phyloP scores from a whole-genome alignment of 2,888 invertebrate genomes.

The Carterocephalus palaemon region DNA sequence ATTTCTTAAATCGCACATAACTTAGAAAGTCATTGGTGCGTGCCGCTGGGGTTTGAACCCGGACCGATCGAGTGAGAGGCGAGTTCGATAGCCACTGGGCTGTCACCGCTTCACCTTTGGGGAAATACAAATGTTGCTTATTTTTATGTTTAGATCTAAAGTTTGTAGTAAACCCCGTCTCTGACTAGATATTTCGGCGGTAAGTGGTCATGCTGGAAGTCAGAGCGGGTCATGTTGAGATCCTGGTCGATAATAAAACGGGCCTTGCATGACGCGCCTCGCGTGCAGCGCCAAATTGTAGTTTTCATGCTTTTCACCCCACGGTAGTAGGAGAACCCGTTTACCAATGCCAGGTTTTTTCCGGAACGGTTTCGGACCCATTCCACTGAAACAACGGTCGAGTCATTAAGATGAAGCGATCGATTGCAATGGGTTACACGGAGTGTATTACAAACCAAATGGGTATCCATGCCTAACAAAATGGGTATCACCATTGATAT shows the following conservation, averaged over 20 bases:
- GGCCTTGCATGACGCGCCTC: constrained; percentile 31
- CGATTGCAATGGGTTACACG: too few relatives aligned
- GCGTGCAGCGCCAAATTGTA: constrained; percentile 34
- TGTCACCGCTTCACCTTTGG: too few relatives aligned
- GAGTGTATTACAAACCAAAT: too few relatives aligned
- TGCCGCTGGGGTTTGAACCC: too few relatives aligned
- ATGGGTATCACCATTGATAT: too few relatives aligned
- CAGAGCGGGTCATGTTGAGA: constrained; percentile 12
- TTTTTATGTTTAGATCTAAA: constrained; percentile 22
- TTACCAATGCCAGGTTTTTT: constrained; percentile 36
- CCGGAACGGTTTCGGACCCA: constrained; percentile 37
- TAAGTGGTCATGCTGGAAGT: constrained; percentile 32
- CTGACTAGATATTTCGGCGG: constrained; percentile 30
- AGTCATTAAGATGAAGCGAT: constrained; percentile 11
- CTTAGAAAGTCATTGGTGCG: too few relatives aligned
- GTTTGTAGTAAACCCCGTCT: constrained; percentile 31
- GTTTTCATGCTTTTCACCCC: constrained; percentile 21
- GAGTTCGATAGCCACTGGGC: too few relatives aligned
- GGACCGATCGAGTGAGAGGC: too few relatives aligned
- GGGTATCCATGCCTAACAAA: too few relatives aligned
- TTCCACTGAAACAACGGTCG: constrained; percentile 32
- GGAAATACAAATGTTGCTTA: too few relatives aligned
- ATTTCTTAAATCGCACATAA: too few relatives aligned
- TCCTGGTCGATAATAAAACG: constrained; percentile 24
- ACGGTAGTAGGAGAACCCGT: constrained; percentile 41